Evolutionary conservation across 2,888 invertebrate species (phyloP), one percentile per base, ranked within the genome.

Genomic region (Sphaerolaimus hirsutus): DNA sequence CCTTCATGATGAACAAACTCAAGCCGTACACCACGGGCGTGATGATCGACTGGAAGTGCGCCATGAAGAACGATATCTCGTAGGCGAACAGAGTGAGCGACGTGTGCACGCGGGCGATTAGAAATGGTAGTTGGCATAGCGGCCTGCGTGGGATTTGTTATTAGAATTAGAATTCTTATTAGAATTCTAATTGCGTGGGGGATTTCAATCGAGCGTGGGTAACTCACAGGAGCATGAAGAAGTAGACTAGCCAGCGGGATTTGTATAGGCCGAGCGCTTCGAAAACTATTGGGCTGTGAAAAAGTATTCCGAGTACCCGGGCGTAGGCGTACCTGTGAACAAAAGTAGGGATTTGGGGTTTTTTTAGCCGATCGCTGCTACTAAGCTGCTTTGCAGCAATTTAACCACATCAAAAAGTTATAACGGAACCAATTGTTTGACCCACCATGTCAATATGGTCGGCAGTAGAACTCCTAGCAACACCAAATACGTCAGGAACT

Each of bases 281-380:
- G 48, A 61, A 61, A 17, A 61, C 61, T 42, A 61, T 57, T 5
- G 61, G 61, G 24, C 54, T 53, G 51, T 62, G 61, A 45, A 60
- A 61, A 29, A 61, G 54, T 14, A 59, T 61, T 43, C 55, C 58
- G 17, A 61, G 53, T 2, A 61, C 57, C 27, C 60, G 55, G 27
- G 59, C 49, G 48, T 61, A 61, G 22, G 61, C 58, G 49, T 61
- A 59, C 29, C 52, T 54, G 17, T 56, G 55, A 48, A 61, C 54
- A 12, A 51, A 24, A 2, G 55, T 54, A 5, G 61, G 59, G 36
- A 58, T 51, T n/a, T n/a, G n/a, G n/a, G n/a, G n/a, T n/a, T n/a
- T n/a, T n/a, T n/a, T n/a, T n/a, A n/a, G n/a, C n/a, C n/a, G n/a
- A n/a, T n/a, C n/a, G n/a, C n/a, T n/a, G n/a, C n/a, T n/a, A n/a